Evolutionary conservation across 1,140 invertebrate species (phyloP).

Genomic region (Anastatus disparis): DNA sequence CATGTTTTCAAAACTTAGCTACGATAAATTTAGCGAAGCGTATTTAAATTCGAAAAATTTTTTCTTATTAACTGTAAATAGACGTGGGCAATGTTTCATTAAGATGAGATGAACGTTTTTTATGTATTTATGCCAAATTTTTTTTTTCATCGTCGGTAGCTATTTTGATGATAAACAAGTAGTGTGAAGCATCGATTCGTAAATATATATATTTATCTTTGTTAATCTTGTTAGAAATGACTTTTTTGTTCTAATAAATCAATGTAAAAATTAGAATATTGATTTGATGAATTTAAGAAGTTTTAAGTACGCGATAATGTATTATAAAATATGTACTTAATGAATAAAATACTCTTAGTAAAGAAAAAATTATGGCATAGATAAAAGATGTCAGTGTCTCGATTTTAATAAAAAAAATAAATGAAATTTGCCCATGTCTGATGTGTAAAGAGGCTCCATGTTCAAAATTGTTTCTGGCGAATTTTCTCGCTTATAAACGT

Average conservation of each 20-base stretch:
- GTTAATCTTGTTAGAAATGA: too few relatives aligned
- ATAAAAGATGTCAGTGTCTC: too few relatives aligned
- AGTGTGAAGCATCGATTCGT: not conserved
- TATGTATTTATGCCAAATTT: conserved; percentile 16
- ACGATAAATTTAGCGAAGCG: conserved; percentile 39
- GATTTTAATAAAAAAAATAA: not conserved
- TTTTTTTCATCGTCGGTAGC: too few relatives aligned
- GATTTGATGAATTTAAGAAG: too few relatives aligned
- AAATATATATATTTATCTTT: too few relatives aligned
- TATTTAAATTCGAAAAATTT: conserved; percentile 47
- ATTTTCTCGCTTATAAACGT: not conserved
- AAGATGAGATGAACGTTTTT: not conserved
- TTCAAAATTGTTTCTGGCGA: not conserved
- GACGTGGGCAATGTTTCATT: conserved; percentile 8
- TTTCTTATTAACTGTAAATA: conserved; percentile 26
- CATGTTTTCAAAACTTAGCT: conserved; percentile 59
- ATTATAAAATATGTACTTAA: not conserved
- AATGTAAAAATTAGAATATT: too few relatives aligned
- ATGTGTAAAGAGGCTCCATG: conserved; percentile 20
- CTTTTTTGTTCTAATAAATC: too few relatives aligned
- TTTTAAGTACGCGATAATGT: not conserved
- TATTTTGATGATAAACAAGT: too few relatives aligned
- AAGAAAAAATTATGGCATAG: conserved; percentile 15
- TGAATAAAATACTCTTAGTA: not conserved
- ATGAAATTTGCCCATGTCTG: conserved; percentile 13